These are phyloP conservation scores for Platyscapa corneri DNA, from an alignment of 1,140 invertebrate genomes.

Conservation along the genomic window DNA sequence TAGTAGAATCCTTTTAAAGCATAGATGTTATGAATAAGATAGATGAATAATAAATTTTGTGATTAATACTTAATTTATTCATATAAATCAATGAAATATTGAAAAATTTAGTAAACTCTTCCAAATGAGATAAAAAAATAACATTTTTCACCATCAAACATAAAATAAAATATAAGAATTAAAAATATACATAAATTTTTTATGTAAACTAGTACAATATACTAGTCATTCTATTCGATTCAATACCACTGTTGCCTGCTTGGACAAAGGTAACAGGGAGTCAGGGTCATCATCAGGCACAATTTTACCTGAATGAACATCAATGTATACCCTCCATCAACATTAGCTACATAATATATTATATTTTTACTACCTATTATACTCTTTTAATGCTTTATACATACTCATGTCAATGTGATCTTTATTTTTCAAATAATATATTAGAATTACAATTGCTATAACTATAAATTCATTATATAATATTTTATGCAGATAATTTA, in stretches of 20 bases:
- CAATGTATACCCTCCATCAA: conserved; percentile 63
- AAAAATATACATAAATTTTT: not conserved
- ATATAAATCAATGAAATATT: too few species aligned
- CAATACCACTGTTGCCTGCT: conserved; percentile 71
- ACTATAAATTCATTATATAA: not conserved
- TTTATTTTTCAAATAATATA: conserved; percentile 47
- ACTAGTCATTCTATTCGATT: conserved; percentile 58
- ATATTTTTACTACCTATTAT: conserved; percentile 44
- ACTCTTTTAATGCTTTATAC: conserved; percentile 38
- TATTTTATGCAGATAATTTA: conserved; percentile 20
- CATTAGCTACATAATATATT: conserved; percentile 38
- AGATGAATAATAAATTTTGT: too few species aligned
- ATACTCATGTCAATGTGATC: conserved; percentile 47
- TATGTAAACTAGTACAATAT: not conserved
- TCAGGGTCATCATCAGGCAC: conserved; percentile 76
- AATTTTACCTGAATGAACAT: conserved; percentile 70
- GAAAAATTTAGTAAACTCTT: too few species aligned
- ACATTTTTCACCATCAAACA: not conserved
- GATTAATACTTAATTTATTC: too few species aligned
- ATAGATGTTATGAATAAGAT: too few species aligned
- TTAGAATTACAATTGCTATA: conserved; percentile 40
- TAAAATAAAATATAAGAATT: not conserved
- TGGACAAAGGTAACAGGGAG: conserved; percentile 72
- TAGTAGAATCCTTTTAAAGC: too few species aligned
- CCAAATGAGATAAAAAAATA: not conserved